phyloP scores from a whole-genome alignment of 2,113 vertebrate genomes.

The Boulengeromyrus knoepffleri region DNA sequence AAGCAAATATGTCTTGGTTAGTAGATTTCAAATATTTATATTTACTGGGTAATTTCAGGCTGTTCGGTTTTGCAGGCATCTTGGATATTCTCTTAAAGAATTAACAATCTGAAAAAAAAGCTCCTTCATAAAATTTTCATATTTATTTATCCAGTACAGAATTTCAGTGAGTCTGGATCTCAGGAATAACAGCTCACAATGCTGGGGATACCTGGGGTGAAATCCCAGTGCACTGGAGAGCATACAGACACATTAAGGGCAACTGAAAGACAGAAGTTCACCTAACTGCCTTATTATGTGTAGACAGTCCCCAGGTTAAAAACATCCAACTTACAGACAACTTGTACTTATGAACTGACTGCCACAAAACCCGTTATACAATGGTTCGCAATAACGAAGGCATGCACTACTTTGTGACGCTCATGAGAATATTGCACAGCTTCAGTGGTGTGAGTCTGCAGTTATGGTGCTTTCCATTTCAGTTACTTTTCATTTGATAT shows the following conservation, averaged over 20 bases:
- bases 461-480: background rate
- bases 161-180: background rate
- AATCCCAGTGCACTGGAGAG: background rate
- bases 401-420: background rate
- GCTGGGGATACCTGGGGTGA: background rate
- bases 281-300: background rate
- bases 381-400: background rate
- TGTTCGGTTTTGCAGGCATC: background rate
- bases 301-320: background rate
- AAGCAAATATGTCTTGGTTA: background rate
- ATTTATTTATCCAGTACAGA: background rate
- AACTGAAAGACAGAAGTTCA: background rate
- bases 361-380: background rate
- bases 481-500: background rate
- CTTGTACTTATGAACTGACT: background rate
- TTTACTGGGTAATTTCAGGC: background rate
- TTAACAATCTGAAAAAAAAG: background rate
- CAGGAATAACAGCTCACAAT: background rate
- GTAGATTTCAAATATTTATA: constrained; percentile 11
- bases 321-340: background rate
- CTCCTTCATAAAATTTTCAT: background rate
- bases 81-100: background rate
- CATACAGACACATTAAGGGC: background rate
- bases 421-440: background rate
- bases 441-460: background rate